Evolutionary conservation across 2,797 vertebrate species (phyloP).

Genomic region (Arnoldichthys spilopterus): DNA sequence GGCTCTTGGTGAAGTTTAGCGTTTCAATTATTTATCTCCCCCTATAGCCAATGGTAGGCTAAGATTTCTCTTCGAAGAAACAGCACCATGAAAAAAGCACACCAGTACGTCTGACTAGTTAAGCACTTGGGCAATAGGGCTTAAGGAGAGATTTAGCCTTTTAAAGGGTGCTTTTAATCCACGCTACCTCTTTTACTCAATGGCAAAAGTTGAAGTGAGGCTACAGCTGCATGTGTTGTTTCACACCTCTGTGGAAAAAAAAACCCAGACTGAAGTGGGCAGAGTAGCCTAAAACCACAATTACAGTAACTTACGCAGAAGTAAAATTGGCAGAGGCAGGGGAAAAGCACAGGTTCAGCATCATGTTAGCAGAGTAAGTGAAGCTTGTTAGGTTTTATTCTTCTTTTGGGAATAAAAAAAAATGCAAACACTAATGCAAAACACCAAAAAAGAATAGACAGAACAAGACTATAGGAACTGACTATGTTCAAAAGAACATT

Average conservation of each 20-base stretch:
- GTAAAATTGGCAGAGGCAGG: too few relatives aligned
- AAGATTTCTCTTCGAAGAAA: slow-evolving; percentile 27
- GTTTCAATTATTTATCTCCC: slow-evolving; percentile 39
- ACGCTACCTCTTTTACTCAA: slow-evolving; percentile 49
- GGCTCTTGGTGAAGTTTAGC: slow-evolving; percentile 19
- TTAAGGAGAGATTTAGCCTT: slow-evolving; percentile 40
- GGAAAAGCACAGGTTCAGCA: too few relatives aligned
- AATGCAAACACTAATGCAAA: too few relatives aligned
- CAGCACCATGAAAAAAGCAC: background rate
- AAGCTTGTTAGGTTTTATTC: too few relatives aligned
- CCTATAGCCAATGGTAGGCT: slow-evolving; percentile 7
- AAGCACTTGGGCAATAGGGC: slow-evolving; percentile 33
- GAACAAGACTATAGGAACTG: too few relatives aligned
- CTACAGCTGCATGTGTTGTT: slow-evolving; percentile 42
- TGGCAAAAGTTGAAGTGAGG: slow-evolving; percentile 18
- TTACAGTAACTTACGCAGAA: background rate
- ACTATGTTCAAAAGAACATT: too few relatives aligned
- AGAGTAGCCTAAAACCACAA: background rate
- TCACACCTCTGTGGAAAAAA: slow-evolving; percentile 6
- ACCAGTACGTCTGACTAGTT: slow-evolving; percentile 13
- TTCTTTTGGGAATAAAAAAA: too few relatives aligned
- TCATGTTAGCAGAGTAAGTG: too few relatives aligned
- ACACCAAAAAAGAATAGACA: too few relatives aligned
- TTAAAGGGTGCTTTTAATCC: slow-evolving; percentile 41
- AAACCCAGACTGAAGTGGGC: slow-evolving; percentile 37